A percentile compares a stretch with the other conserved stretches of the same genome.
Evolutionary conservation across 2,113 vertebrate genomes (phyloP).

Genomic region (Caracal caracal): DNA sequence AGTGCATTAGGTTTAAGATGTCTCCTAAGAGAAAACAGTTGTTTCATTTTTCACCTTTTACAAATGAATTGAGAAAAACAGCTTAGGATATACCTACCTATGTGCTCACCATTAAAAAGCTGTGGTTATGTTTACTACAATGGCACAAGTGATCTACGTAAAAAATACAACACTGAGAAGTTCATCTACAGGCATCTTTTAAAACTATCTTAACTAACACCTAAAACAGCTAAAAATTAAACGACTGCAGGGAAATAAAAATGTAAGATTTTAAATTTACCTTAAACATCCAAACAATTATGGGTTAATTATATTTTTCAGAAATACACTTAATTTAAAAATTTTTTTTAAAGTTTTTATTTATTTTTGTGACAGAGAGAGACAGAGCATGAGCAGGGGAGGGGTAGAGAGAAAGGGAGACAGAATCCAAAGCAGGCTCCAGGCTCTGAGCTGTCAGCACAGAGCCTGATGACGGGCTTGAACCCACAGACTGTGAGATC

Average conservation of each 20-base stretch:
- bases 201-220: constrained; percentile 29
- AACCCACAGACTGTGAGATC: no score
- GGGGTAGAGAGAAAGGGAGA: no score
- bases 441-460: no score
- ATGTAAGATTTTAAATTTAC: background rate
- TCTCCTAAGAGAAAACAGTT: background rate
- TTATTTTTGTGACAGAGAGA: no score
- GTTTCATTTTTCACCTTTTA: background rate
- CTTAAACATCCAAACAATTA: background rate
- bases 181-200: background rate
- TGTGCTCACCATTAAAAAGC: background rate
- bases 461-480: no score
- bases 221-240: background rate
- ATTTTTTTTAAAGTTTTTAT: background rate
- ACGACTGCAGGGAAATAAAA: background rate
- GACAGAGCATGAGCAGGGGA: no score
- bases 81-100: background rate
- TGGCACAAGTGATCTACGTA: background rate
- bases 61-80: constrained; percentile 5
- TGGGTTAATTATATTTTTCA: background rate
- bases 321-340: background rate
- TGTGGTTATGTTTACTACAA: background rate
- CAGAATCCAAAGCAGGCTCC: no score
- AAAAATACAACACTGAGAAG: background rate
- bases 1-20: background rate